Evolutionary conservation across 1,140 invertebrate species (phyloP).

Genomic region (Zaprionus davidi): DNA sequence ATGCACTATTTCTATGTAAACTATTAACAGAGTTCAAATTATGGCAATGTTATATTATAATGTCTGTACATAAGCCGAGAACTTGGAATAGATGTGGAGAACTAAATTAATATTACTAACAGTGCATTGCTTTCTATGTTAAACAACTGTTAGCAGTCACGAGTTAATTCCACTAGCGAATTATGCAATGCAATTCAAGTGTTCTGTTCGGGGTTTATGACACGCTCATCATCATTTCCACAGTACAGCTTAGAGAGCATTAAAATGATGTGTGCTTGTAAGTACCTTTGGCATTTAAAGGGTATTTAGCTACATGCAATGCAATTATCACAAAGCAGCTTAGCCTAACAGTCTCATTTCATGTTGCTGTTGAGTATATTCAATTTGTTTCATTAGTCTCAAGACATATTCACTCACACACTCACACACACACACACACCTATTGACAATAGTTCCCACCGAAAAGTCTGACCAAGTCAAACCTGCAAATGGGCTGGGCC

Average conservation of each 20-base stretch:
- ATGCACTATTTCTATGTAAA: not conserved
- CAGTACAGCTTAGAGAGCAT: not conserved
- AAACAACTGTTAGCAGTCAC: not conserved
- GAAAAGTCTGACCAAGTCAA: not conserved
- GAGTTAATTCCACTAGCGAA: not conserved
- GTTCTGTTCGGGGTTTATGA: not conserved
- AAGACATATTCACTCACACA: too few species aligned
- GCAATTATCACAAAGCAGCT: constrained; percentile 3
- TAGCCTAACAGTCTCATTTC: not conserved
- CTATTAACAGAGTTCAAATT: not conserved
- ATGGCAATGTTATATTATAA: not conserved
- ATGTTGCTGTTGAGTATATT: constrained; percentile 2
- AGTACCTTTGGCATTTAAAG: constrained; percentile 8
- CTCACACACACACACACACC: constrained; percentile 4
- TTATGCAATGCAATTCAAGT: not conserved
- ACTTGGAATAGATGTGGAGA: not conserved
- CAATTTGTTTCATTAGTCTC: not conserved
- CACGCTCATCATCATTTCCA: not conserved
- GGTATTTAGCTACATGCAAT: not conserved
- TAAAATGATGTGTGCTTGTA: not conserved
- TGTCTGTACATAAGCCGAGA: not conserved
- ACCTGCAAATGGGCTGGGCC: not conserved
- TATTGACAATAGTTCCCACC: constrained; percentile 25
- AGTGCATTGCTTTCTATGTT: not conserved
- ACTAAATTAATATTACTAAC: not conserved